Evolutionary conservation across 64 coral and sea anemone species (phyloP), one percentile per base, ranked within the genome.

Genomic region (Stichodactyla helianthus): DNA sequence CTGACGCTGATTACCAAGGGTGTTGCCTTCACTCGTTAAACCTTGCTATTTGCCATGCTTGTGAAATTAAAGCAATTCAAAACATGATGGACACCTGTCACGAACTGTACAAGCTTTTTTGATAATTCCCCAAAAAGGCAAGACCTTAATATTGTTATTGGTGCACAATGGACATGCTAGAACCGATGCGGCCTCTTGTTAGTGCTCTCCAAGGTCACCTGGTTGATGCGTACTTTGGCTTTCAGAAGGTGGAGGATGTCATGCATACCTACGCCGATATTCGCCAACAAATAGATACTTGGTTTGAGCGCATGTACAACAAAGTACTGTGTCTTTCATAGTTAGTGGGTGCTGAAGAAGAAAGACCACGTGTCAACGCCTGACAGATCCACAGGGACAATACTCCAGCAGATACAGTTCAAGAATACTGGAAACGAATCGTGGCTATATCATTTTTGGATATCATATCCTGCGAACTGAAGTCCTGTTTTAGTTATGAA

Each of bases 31-130:
- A 93, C 83, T 82, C 91, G 71, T 77, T 93, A 77, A 88, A 93
- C 71, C 80, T 93, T 77, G 81, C 88, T 67, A 90, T 90, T 50
- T 90, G 82, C 68, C 88, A 90, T 84, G 88, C 88, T 58, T 90
- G 88, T 80, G 64, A 90, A 59, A 84, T 90, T 82, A 90, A 80
- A 89, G 44, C 83, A 65, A 59, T 90, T 83, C 89, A 85, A 90
- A 90, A 85, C 67, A 90, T 90, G 77, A 91, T 91, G 89, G 89
- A 91, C 89, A 91, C 82, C 10, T 91, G 89, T 84, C 89, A 56
- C 84, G 84, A 91, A 59, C 79, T 91, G 77, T 86, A 89, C 82
- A 89, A 89, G 62, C 76, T 88, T 88, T 88, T 88, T 35, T 2
- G 31, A 35, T 35, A 35, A 35, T 2, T 35, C 31, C 31, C 31